These are phyloP conservation scores for Himalopsyche japonica DNA, from an alignment of 2,888 invertebrate genomes.

Conservation along the genomic window DNA sequence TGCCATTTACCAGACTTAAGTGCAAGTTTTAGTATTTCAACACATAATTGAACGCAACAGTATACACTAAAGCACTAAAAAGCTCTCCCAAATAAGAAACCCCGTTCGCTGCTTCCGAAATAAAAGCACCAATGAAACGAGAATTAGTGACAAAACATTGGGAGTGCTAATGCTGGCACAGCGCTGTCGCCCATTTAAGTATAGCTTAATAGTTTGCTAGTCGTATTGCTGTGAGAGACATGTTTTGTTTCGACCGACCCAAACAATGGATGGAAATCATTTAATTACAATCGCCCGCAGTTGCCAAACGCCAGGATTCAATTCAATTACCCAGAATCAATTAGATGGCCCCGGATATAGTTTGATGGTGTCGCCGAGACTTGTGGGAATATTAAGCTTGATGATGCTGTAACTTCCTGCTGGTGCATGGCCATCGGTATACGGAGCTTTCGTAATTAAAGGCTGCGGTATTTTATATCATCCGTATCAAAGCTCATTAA, in stretches of 20 bases:
- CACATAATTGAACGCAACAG: background rate
- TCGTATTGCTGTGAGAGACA: background rate
- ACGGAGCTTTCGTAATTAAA: background rate
- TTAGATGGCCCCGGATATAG: constrained; percentile 34
- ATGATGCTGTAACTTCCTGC: background rate
- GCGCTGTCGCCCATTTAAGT: background rate
- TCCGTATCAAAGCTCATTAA: background rate
- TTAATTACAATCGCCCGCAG: constrained; percentile 39
- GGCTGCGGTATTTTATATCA: background rate
- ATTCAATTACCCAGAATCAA: constrained; percentile 41
- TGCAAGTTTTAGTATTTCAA: background rate
- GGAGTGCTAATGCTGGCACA: background rate
- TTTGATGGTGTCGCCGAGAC: constrained; percentile 20
- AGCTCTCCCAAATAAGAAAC: background rate
- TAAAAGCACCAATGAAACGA: background rate
- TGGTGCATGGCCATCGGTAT: background rate
- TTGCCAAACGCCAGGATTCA: constrained; percentile 39
- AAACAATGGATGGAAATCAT: constrained; percentile 40
- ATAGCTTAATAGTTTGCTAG: background rate
- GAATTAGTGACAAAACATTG: background rate
- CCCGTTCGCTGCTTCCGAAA: background rate
- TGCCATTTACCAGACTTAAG: no score
- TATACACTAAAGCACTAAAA: background rate
- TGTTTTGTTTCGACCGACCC: constrained; percentile 1
- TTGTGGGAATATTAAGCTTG: background rate